Percentiles rank a stretch among this genome's conserved stretches.
These are phyloP conservation scores for Daphoenositta chrysoptera DNA, from an alignment of 2,113 vertebrate genomes.

Conservation along the genomic window DNA sequence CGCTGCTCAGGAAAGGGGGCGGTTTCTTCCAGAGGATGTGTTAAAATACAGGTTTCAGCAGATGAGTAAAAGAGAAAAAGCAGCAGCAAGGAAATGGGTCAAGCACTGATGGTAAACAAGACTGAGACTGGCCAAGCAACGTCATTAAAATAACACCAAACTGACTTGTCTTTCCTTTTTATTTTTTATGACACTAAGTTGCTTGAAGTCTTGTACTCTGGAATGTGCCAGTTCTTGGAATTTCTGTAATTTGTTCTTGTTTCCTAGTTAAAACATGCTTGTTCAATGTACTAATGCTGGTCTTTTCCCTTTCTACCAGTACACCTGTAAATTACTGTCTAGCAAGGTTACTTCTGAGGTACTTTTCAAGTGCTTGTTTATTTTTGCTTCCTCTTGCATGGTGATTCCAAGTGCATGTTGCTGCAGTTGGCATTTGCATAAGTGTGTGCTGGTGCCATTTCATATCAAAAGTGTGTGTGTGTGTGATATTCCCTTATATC, in stretches of 20 bases:
- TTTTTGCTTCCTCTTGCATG: conserved; percentile 72
- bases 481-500: not conserved
- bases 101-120: conserved; percentile 31
- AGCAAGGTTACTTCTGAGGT: conserved; percentile 95
- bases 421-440: conserved; percentile 28
- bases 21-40: not conserved
- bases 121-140: conserved; percentile 29
- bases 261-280: conserved; percentile 46
- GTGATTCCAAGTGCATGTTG: conserved; percentile 64
- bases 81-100: not conserved
- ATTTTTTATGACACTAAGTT: not conserved
- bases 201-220: not conserved
- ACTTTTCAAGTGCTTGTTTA: conserved; percentile 77
- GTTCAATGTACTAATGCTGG: conserved; percentile 82
- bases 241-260: conserved; percentile 18
- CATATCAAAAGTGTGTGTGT: not conserved
- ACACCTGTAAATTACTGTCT: conserved; percentile 93
- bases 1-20: not conserved
- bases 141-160: not conserved
- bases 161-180: not conserved
- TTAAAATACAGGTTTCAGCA: not conserved
- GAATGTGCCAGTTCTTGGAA: not conserved
- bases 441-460: conserved; percentile 2
- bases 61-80: not conserved
- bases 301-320: conserved; percentile 91